Conservation (phyloP, 2,888 invertebrate species). For the Exephanes ischioxanthus region DNA sequence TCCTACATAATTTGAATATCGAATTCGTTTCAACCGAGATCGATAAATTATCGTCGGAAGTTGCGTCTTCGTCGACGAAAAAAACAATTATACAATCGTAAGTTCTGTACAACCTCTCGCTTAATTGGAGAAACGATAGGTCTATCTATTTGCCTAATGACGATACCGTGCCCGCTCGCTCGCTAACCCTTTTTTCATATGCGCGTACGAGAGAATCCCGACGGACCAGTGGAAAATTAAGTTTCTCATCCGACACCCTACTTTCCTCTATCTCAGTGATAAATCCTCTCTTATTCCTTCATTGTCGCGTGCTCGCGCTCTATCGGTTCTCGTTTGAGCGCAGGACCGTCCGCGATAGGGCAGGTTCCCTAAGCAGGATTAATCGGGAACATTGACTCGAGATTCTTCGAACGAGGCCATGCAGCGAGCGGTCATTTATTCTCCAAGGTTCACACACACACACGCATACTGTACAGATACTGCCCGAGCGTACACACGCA, state of each 20-base stretch:
- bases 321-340: constrained; percentile 2
- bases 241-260: constrained; percentile 37
- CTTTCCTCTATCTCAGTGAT: constrained; percentile 65
- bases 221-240: constrained; percentile 15
- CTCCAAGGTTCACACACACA: constrained; percentile 28
- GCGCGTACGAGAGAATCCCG: constrained; percentile 18
- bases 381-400: constrained; percentile 67
- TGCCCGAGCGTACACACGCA: background rate
- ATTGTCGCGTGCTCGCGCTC: constrained; percentile 58
- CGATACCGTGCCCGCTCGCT: constrained; percentile 1
- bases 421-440: constrained; percentile 64
- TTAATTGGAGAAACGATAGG: background rate
- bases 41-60: background rate
- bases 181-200: background rate
- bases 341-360: constrained; percentile 40
- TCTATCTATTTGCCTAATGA: constrained; percentile 54
- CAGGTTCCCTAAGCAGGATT: constrained; percentile 65
- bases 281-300: constrained; percentile 55
- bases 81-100: background rate
- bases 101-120: background rate
- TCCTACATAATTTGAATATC: background rate
- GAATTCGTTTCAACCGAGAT: background rate
- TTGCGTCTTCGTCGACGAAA: background rate
- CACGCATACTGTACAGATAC: constrained; percentile 6
- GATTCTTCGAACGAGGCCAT: constrained; percentile 53